phyloP scores from a whole-genome alignment of 1,140 invertebrate genomes.

The Probaryconus sp. region DNA sequence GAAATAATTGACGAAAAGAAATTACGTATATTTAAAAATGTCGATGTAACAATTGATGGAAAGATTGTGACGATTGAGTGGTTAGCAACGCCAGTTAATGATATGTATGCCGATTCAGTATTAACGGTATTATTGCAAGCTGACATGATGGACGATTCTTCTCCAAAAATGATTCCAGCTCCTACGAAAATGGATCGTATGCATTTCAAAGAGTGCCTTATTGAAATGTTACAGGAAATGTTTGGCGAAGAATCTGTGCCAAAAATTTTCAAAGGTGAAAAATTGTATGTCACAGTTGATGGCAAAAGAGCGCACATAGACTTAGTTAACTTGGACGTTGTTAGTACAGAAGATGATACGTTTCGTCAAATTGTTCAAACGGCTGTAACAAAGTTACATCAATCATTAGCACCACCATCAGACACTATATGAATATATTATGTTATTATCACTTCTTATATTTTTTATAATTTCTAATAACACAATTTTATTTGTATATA shows the following conservation, averaged over 20 bases:
- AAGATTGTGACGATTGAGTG: conserved; percentile 94
- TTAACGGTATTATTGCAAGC: conserved; percentile 90
- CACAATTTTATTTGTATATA: too few relatives aligned
- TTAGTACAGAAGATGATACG: conserved; percentile 87
- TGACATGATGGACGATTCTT: conserved; percentile 83
- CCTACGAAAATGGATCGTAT: conserved; percentile 88
- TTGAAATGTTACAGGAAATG: conserved; percentile 96
- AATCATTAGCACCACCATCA: conserved; percentile 87
- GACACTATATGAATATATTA: conserved; percentile 64
- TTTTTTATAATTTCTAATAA: too few relatives aligned
- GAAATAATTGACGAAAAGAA: conserved; percentile 87
- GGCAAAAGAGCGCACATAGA: conserved; percentile 92
- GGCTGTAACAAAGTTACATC: conserved; percentile 90
- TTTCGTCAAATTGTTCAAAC: conserved; percentile 92
- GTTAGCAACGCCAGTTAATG: conserved; percentile 95
- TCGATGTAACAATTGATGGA: conserved; percentile 91
- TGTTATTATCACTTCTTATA: too few relatives aligned
- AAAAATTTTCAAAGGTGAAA: conserved; percentile 95
- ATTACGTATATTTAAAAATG: conserved; percentile 86
- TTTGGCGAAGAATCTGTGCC: conserved; percentile 97
- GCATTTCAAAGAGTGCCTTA: conserved; percentile 95
- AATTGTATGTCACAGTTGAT: conserved; percentile 90
- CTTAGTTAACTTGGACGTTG: conserved; percentile 87
- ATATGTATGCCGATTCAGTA: conserved; percentile 98
- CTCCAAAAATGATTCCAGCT: conserved; percentile 80